Conservation (phyloP, 92 coral and sea anemone genomes). For the Porites lobata region DNA sequence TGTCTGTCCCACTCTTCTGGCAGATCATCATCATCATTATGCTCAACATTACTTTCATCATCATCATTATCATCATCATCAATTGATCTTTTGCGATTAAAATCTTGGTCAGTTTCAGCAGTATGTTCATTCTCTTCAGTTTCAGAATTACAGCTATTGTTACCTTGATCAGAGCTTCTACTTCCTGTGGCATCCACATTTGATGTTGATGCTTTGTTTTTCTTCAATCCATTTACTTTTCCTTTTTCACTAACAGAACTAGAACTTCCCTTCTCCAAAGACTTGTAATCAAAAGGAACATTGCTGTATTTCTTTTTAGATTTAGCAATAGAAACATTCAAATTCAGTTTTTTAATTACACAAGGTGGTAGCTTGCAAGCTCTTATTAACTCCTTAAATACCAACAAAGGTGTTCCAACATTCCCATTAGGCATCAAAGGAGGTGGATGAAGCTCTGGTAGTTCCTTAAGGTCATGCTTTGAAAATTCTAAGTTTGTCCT, state of each 20-base stretch:
- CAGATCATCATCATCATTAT: slow-evolving; percentile 61
- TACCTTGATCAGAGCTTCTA: background rate
- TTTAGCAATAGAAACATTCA: slow-evolving; percentile 80
- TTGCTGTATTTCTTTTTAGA: slow-evolving; percentile 91
- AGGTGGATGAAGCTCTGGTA: slow-evolving; percentile 93
- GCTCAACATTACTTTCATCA: background rate
- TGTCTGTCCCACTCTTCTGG: slow-evolving; percentile 99
- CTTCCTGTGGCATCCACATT: background rate
- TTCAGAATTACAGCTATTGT: background rate
- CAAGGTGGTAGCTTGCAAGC: slow-evolving; percentile 93
- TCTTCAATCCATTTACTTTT: background rate
- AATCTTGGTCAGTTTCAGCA: background rate
- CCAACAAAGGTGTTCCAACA: slow-evolving; percentile 87
- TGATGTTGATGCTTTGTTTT: background rate
- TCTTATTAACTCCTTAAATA: slow-evolving; percentile 85
- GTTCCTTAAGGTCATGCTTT: slow-evolving; percentile 75
- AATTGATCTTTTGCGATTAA: too few relatives aligned
- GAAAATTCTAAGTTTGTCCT: slow-evolving; percentile 80
- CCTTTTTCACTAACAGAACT: background rate
- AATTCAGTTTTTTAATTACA: slow-evolving; percentile 88
- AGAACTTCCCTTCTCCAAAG: slow-evolving; percentile 33
- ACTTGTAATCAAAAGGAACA: slow-evolving; percentile 89
- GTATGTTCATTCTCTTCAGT: background rate
- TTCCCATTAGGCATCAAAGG: slow-evolving; percentile 98
- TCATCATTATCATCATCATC: slow-evolving; percentile 53